Conservation (phyloP, 2,888 invertebrate species). For the Dasysyrphus tricinctus region DNA sequence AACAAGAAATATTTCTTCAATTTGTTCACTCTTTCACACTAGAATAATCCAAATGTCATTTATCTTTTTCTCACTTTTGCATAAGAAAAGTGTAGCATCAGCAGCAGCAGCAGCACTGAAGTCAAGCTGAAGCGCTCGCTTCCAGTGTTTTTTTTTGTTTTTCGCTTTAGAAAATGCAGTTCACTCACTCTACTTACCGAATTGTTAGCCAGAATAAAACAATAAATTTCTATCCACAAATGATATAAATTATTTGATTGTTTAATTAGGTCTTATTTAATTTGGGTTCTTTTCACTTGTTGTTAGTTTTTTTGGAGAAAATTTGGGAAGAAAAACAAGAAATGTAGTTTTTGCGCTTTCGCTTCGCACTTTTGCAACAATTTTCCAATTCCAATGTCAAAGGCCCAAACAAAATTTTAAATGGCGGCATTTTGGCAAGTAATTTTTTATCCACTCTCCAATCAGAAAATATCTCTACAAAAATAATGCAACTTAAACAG, state of each 20-base stretch:
- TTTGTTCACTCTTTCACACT: conserved; percentile 63
- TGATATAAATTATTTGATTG: conserved; percentile 27
- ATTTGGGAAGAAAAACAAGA: conserved; percentile 35
- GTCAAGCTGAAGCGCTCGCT: conserved; percentile 45
- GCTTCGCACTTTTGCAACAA: conserved; percentile 76
- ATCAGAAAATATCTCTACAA: conserved; percentile 57
- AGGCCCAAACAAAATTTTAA: conserved; percentile 76
- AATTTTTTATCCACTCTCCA: conserved; percentile 65
- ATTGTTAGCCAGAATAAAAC: conserved; percentile 73
- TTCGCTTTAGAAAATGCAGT: conserved; percentile 66
- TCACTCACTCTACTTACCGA: conserved; percentile 70
- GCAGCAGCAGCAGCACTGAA: conserved; percentile 31
- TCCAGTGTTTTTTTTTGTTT: conserved; percentile 68
- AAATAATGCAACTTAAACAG: conserved; percentile 17
- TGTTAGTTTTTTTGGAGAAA: conserved; percentile 39
- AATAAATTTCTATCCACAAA: conserved; percentile 59
- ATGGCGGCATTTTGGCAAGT: conserved; percentile 76
- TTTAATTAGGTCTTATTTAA: conserved; percentile 27
- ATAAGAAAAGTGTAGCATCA: conserved; percentile 52
- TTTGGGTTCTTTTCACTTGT: conserved; percentile 42
- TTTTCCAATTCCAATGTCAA: conserved; percentile 77
- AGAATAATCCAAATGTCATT: conserved; percentile 10
- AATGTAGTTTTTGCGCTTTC: conserved; percentile 67
- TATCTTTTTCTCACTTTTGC: conserved; percentile 51
- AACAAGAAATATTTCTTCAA: conserved; percentile 68